Evolutionary conservation across 2,113 vertebrate species (phyloP).

Genomic region (Coregonus clupeaformis): DNA sequence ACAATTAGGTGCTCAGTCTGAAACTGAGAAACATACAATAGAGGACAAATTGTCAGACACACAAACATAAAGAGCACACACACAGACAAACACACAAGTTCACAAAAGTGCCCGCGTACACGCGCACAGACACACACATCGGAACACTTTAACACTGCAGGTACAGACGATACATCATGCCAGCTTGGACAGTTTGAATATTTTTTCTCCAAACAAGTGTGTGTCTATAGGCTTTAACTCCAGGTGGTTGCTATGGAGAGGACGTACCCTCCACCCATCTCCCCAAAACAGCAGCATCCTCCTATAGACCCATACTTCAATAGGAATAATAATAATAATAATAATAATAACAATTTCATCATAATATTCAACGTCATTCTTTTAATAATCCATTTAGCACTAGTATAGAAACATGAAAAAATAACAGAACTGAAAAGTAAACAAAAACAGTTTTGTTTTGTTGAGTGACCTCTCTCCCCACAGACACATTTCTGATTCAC

Average conservation of each 20-base stretch:
- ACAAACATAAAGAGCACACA: no score
- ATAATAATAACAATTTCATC: constrained; percentile 67
- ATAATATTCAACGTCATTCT: constrained; percentile 70
- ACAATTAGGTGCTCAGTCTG: not conserved
- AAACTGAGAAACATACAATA: not conserved
- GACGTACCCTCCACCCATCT: constrained; percentile 33
- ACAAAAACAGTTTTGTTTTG: constrained; percentile 48
- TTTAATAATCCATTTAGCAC: constrained; percentile 75
- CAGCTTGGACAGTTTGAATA: constrained; percentile 15
- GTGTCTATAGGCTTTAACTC: constrained; percentile 71
- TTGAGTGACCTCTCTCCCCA: constrained; percentile 31
- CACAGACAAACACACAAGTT: no score
- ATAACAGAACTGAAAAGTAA: constrained; percentile 63
- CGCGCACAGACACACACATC: not conserved
- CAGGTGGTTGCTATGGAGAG: constrained; percentile 53
- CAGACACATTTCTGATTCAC: constrained; percentile 26
- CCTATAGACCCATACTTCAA: constrained; percentile 55
- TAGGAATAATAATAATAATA: constrained; percentile 70
- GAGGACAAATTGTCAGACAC: not conserved
- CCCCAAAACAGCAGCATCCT: constrained; percentile 40
- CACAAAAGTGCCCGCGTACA: no score
- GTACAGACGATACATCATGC: constrained; percentile 30
- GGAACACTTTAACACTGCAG: not conserved
- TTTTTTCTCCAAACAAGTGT: constrained; percentile 65
- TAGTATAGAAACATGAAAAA: constrained; percentile 77